Conservation (phyloP, 2,888 invertebrate species). For the Acleris literana region DNA sequence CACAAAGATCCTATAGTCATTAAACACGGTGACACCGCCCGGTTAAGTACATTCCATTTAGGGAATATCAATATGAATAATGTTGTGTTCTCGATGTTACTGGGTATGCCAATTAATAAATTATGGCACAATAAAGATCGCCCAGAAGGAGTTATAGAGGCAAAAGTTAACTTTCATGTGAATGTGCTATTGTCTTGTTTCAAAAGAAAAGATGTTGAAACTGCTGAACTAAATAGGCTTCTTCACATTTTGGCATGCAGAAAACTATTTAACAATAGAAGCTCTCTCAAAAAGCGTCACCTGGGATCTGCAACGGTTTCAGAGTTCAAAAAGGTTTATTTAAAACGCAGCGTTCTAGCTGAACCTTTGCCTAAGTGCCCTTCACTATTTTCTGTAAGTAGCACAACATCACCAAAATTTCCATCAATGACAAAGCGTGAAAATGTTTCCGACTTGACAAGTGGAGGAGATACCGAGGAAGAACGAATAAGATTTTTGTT, state of each 20-base stretch:
- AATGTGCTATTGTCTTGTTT: constrained; percentile 71
- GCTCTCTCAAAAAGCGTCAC: constrained; percentile 64
- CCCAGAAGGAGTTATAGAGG: constrained; percentile 57
- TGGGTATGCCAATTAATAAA: constrained; percentile 65
- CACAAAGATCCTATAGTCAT: constrained; percentile 66
- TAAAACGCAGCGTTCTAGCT: constrained; percentile 70
- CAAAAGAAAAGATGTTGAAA: constrained; percentile 68
- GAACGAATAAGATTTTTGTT: constrained; percentile 61
- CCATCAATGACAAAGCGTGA: constrained; percentile 59
- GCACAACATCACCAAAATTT: constrained; percentile 51
- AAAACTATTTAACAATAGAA: constrained; percentile 71
- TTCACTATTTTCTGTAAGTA: constrained; percentile 45
- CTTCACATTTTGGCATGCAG: constrained; percentile 70
- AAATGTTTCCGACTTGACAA: constrained; percentile 45
- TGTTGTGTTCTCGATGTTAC: constrained; percentile 58
- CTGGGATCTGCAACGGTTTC: constrained; percentile 53
- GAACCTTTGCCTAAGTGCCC: constrained; percentile 60
- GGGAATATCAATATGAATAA: constrained; percentile 66
- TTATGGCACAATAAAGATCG: constrained; percentile 58
- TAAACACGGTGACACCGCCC: constrained; percentile 64
- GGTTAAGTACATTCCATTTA: constrained; percentile 68
- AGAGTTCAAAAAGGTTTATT: constrained; percentile 70
- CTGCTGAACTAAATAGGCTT: constrained; percentile 64
- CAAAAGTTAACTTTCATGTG: constrained; percentile 71
- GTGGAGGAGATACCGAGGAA: constrained; percentile 47